Evolutionary conservation across 2,113 vertebrate genomes (phyloP).

Genomic region (Spilogale gracilis): DNA sequence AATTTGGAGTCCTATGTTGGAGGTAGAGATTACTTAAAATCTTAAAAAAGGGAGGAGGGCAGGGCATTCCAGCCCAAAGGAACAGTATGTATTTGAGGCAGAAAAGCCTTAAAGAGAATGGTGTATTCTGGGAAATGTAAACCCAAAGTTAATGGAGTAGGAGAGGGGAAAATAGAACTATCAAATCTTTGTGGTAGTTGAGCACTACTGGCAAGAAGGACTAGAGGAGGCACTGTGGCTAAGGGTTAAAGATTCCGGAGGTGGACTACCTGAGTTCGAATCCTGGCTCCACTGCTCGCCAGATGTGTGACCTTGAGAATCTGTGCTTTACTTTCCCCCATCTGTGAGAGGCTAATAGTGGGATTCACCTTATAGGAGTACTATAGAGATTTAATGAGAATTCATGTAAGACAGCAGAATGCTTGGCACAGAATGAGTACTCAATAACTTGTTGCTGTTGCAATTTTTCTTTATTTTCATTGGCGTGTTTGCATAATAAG

Average conservation of each 20-base stretch:
- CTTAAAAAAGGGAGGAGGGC: background rate
- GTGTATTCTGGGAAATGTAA: slow-evolving; percentile 61
- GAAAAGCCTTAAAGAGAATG: slow-evolving; percentile 54
- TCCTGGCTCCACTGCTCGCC: background rate
- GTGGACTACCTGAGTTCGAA: slow-evolving; percentile 6
- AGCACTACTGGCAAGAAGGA: background rate
- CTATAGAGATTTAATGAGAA: slow-evolving; percentile 32
- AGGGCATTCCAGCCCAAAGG: slow-evolving; percentile 28
- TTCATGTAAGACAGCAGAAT: slow-evolving; percentile 38
- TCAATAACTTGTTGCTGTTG: slow-evolving; percentile 30
- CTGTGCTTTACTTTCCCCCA: background rate
- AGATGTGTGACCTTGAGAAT: background rate
- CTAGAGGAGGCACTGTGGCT: background rate
- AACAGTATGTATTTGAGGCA: slow-evolving; percentile 58
- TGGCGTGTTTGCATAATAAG: slow-evolving; percentile 44
- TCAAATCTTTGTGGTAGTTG: background rate
- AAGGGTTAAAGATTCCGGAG: background rate
- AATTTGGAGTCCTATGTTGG: background rate
- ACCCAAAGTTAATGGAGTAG: slow-evolving; percentile 5
- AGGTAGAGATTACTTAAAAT: background rate
- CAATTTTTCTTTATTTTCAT: slow-evolving; percentile 44
- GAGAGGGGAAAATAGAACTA: background rate
- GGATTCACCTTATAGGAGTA: background rate
- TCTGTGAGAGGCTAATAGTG: slow-evolving; percentile 23
- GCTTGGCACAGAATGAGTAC: background rate